These are phyloP conservation scores for Pogonomyrmex californicus DNA, from an alignment of 1,140 invertebrate genomes.

Conservation along the genomic window DNA sequence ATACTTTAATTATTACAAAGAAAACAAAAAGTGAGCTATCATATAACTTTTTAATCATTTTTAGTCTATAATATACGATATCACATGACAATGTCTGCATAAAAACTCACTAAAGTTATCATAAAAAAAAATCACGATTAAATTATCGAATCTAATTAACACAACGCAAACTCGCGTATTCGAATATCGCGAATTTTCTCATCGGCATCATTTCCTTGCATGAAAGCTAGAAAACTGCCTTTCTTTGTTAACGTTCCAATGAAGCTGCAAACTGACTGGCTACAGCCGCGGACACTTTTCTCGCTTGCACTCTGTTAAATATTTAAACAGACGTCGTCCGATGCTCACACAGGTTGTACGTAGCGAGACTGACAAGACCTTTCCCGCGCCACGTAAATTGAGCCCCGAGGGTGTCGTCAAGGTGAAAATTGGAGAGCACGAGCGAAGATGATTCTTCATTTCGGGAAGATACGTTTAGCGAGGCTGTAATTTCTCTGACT, in stretches of 20 bases:
- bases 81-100: not conserved
- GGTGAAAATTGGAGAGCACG: constrained; percentile 72
- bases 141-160: not conserved
- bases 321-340: constrained; percentile 60
- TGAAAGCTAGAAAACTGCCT: not conserved
- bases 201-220: no score
- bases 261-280: not conserved
- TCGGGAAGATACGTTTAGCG: constrained; percentile 63
- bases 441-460: constrained; percentile 69
- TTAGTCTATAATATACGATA: not conserved
- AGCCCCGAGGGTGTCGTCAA: constrained; percentile 70
- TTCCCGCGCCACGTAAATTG: constrained; percentile 71
- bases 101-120: not conserved
- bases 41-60: not conserved
- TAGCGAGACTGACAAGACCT: constrained; percentile 38
- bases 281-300: not conserved
- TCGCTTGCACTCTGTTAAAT: constrained; percentile 61
- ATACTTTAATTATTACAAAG: not conserved
- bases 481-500: constrained; percentile 57
- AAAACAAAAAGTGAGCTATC: not conserved
- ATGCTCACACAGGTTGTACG: constrained; percentile 41
- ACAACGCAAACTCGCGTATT: not conserved
- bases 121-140: no score
- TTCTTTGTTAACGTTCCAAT: not conserved
- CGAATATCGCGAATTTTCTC: not conserved